Conservation (phyloP, 1,140 invertebrate species). For the Procambarus virginalis region DNA sequence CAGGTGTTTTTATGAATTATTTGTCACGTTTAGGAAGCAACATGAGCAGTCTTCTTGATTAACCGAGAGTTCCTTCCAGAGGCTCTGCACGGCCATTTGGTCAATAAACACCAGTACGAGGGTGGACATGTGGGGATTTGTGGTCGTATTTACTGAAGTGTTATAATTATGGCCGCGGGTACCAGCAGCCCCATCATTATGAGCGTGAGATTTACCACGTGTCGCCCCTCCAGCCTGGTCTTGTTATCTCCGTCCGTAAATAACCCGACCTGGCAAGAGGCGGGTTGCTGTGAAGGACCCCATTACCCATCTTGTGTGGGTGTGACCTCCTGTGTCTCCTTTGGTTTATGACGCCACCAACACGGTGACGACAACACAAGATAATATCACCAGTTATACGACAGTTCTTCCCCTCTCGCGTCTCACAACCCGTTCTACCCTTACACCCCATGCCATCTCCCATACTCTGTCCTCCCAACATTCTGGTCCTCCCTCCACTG, state of each 20-base stretch:
- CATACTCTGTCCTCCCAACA: too few relatives aligned
- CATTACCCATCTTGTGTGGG: not conserved
- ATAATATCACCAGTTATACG: conserved; percentile 5
- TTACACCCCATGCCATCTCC: too few relatives aligned
- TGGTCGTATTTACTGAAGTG: not conserved
- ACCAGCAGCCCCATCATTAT: not conserved
- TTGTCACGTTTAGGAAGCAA: too few relatives aligned
- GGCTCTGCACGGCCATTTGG: too few relatives aligned
- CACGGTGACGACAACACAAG: not conserved
- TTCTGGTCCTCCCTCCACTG: too few relatives aligned
- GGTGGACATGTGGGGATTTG: not conserved
- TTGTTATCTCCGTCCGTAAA: not conserved
- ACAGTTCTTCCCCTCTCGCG: not conserved
- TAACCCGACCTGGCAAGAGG: not conserved
- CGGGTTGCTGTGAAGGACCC: not conserved
- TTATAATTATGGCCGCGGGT: not conserved
- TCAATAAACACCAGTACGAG: too few relatives aligned
- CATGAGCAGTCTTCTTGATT: too few relatives aligned
- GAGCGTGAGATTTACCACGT: not conserved
- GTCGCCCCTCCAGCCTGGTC: not conserved
- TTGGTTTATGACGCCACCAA: not conserved
- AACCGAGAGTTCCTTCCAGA: too few relatives aligned
- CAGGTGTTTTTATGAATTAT: too few relatives aligned
- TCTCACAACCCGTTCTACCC: not conserved
- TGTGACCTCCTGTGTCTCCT: not conserved